Evolutionary conservation across 2,113 vertebrate genomes (phyloP), one percentile per base, ranked within the genome.

Genomic region (Elephantulus edwardii): DNA sequence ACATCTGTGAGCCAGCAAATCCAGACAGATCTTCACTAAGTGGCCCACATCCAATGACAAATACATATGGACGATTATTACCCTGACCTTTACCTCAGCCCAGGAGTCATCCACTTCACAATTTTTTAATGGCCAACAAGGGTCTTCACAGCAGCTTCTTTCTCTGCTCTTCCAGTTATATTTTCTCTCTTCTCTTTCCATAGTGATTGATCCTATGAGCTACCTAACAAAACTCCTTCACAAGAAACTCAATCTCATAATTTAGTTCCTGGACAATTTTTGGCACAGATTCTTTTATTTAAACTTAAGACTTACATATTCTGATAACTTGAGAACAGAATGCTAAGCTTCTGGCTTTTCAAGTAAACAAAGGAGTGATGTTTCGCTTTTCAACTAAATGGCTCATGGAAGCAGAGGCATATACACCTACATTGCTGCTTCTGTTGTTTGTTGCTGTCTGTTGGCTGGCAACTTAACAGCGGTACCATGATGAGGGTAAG

Each of bases 321-420:
- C 85, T 79, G 35, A n/a, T 75, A 68, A 74, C 52, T 77, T 24
- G 52, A 76, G 24, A 22, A 88, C 6, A 58, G 9, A 66, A 46
- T 46, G 6, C 35, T 58, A 83, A 72, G n/a, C 4, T 0, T 64
- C 72, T 87, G 52, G 33, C 10, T 70, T 62, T 89, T 88, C 22
- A 30, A 26, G 22, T 54, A 44, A 35, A 2, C 74, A 62, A 46
- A 30, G 83, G 13, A 33, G 5, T 88, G 3, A 1, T 50, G 72
- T 85, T 91, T 42, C 7, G 72, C 56, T 91, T 89, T 89, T 87
- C 71, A 93, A 56, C 50, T 71, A 90, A 46, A 83, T 33, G 44
- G 11, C 44, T 71, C 10, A 13, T 3, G 11, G n/a, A 38, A n/a
- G 66, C 48, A 66, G 14, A 60, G 20, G 50, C 66, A 42, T 56